Conservation (phyloP, 2,797 vertebrate species). For the Paedocypris micromegethes region DNA sequence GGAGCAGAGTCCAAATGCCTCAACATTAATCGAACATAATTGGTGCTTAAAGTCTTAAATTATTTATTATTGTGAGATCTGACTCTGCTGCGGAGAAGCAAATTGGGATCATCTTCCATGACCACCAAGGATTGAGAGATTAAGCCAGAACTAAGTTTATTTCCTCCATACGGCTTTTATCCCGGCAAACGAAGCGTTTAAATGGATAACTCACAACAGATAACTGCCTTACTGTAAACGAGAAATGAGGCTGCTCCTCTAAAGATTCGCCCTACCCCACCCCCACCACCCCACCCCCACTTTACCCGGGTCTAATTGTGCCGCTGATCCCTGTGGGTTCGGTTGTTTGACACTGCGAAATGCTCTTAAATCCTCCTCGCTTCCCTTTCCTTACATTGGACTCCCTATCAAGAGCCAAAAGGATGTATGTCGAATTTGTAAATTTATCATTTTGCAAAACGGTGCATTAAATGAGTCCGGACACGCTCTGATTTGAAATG, state of each 20-base stretch:
- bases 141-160: conserved; percentile 83
- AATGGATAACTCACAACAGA: conserved; percentile 78
- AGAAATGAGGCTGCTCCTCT: conserved; percentile 69
- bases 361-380: conserved; percentile 74
- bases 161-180: conserved; percentile 78
- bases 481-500: conserved; percentile 77
- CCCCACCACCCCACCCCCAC: conserved; percentile 39
- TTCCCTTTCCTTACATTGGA: conserved; percentile 63
- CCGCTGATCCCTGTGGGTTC: conserved; percentile 77
- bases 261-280: conserved; percentile 58
- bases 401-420: conserved; percentile 69
- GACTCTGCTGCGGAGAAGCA: conserved; percentile 76
- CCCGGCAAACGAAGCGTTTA: conserved; percentile 79
- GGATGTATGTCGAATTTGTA: conserved; percentile 80
- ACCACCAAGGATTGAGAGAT: conserved; percentile 82
- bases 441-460: conserved; percentile 79
- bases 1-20: conserved; percentile 65
- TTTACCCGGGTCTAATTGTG: conserved; percentile 73
- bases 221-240: conserved; percentile 77
- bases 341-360: conserved; percentile 79
- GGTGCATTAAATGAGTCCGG: conserved; percentile 78
- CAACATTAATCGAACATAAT: conserved; percentile 78
- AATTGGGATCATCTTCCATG: conserved; percentile 83
- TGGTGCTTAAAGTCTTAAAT: conserved; percentile 78
- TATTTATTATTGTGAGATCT: conserved; percentile 82